These are phyloP conservation scores for Otis tarda DNA, from an alignment of 2,113 vertebrate genomes.

Conservation along the genomic window DNA sequence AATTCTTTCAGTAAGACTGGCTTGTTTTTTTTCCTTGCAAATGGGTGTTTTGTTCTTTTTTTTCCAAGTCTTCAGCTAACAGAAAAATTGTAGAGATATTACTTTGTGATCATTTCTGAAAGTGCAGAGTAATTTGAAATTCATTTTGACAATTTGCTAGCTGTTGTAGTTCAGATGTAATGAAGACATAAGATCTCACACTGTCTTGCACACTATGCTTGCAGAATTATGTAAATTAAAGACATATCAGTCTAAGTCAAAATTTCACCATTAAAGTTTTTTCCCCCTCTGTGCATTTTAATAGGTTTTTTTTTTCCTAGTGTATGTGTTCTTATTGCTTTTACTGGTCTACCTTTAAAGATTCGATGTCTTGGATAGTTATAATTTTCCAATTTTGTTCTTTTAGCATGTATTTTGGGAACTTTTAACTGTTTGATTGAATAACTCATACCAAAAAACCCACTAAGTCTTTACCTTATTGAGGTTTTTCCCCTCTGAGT, in stretches of 20 bases:
- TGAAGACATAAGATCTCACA: background rate
- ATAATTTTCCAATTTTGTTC: background rate
- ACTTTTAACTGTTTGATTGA: background rate
- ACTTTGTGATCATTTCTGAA: background rate
- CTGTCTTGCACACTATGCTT: background rate
- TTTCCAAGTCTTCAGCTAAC: background rate
- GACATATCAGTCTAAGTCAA: background rate
- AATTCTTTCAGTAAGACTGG: background rate
- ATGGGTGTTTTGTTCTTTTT: background rate
- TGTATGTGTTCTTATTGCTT: background rate
- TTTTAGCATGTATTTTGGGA: background rate
- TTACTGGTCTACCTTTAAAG: background rate
- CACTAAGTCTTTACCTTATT: background rate
- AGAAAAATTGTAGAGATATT: background rate
- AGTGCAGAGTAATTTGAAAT: background rate
- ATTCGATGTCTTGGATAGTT: background rate
- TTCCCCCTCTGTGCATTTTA: background rate
- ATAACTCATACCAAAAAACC: background rate
- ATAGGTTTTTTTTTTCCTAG: background rate
- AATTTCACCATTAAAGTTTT: background rate
- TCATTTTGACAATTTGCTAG: conserved; percentile 16
- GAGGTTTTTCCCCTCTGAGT: background rate
- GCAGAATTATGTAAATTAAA: conserved; percentile 23
- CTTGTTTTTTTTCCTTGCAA: background rate
- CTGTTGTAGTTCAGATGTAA: conserved; percentile 12